Percentiles rank a stretch among this genome's conserved stretches.
phyloP scores from a whole-genome alignment of 2,113 vertebrate species.

The Lipophrys pholis region DNA sequence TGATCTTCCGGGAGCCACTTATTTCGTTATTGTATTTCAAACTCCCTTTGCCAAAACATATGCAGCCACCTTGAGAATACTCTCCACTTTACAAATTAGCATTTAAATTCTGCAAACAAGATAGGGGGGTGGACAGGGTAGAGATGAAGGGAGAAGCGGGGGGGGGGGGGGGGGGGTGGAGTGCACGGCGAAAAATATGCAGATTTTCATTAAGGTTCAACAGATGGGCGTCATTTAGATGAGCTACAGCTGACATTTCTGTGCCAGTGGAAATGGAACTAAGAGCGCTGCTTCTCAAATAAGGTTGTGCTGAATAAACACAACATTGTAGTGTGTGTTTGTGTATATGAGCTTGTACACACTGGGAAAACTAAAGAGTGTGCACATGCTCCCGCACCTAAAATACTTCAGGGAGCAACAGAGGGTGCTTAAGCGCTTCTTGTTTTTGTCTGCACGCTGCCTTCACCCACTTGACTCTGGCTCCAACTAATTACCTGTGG shows the following conservation, averaged over 20 bases:
- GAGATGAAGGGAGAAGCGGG: slow-evolving; percentile 1
- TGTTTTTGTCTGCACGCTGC: slow-evolving; percentile 46
- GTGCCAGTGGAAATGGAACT: slow-evolving; percentile 36
- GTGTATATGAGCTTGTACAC: background rate
- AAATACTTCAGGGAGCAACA: slow-evolving; percentile 43
- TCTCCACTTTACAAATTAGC: slow-evolving; percentile 57
- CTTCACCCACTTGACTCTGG: slow-evolving; percentile 49
- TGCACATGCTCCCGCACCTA: slow-evolving; percentile 14
- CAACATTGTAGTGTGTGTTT: slow-evolving; percentile 19
- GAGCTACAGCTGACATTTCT: slow-evolving; percentile 66
- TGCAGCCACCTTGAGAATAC: slow-evolving; percentile 50
- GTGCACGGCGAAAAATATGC: slow-evolving; percentile 64
- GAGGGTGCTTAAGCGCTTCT: slow-evolving; percentile 34
- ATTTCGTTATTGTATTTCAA: slow-evolving; percentile 60
- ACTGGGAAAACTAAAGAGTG: background rate
- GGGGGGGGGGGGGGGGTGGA: background rate
- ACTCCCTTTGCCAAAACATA: slow-evolving; percentile 57
- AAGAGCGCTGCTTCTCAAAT: slow-evolving; percentile 35
- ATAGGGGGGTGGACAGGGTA: slow-evolving; percentile 29
- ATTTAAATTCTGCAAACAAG: slow-evolving; percentile 62
- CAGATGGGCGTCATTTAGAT: slow-evolving; percentile 71
- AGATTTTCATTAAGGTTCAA: slow-evolving; percentile 73
- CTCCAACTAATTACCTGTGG: slow-evolving; percentile 76
- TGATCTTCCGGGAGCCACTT: slow-evolving; percentile 52
- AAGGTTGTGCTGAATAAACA: slow-evolving; percentile 47